Evolutionary conservation across 2,888 invertebrate genomes (phyloP).

Genomic region (Ophion ventricosus): DNA sequence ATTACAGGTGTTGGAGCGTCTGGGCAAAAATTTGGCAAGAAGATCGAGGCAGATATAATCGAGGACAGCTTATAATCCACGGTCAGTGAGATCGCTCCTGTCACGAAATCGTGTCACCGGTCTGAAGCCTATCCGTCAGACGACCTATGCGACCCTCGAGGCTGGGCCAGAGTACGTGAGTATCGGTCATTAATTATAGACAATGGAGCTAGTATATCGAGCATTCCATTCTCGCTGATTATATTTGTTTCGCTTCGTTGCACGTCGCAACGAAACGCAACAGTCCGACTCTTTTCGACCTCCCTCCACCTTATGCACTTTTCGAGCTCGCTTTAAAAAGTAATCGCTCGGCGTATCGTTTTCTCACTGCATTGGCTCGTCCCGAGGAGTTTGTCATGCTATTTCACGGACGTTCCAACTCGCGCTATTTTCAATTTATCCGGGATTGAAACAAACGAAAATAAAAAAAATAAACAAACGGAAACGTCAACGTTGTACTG

Average conservation of each 20-base stretch:
- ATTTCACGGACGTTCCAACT: slow-evolving; percentile 39
- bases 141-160: slow-evolving; percentile 61
- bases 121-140: slow-evolving; percentile 61
- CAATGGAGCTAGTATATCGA: slow-evolving; percentile 53
- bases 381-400: slow-evolving; percentile 31
- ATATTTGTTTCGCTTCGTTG: slow-evolving; percentile 62
- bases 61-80: slow-evolving; percentile 26
- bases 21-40: slow-evolving; percentile 6
- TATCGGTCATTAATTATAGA: slow-evolving; percentile 59
- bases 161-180: slow-evolving; percentile 15
- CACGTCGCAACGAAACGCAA: slow-evolving; percentile 58
- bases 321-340: slow-evolving; percentile 44
- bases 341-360: slow-evolving; percentile 40
- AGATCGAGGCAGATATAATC: slow-evolving; percentile 19
- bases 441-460: neutral
- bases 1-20: neutral
- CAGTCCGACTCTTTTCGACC: slow-evolving; percentile 23
- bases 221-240: slow-evolving; percentile 58
- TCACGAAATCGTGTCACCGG: slow-evolving; percentile 62
- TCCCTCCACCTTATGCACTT: neutral
- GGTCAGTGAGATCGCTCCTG: slow-evolving; percentile 44
- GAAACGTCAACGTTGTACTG: neutral
- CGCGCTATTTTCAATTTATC: slow-evolving; percentile 15
- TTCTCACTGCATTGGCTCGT: slow-evolving; percentile 47
- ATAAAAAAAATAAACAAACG: neutral